Conservation (phyloP, 2,888 invertebrate species). For the Bruchidius siliquastri region DNA sequence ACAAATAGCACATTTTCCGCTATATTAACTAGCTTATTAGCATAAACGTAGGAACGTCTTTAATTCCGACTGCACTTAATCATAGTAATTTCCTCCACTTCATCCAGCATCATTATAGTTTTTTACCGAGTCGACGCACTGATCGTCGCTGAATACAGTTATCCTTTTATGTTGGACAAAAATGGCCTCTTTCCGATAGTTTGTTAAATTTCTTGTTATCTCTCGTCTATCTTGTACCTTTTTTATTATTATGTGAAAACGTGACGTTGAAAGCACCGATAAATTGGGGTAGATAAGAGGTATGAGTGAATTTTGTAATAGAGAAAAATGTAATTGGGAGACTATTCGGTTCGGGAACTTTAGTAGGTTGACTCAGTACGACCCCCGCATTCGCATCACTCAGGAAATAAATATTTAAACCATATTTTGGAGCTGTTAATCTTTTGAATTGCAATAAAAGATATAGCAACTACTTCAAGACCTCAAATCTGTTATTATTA, state of each 20-base stretch:
- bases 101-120: not conserved
- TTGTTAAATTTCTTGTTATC: not conserved
- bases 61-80: not conserved
- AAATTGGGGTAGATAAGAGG: not conserved
- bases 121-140: constrained; percentile 48
- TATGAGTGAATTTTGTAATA: not conserved
- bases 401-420: too few species aligned
- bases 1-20: not conserved
- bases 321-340: not conserved
- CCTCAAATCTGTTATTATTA: too few species aligned
- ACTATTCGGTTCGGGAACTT: not conserved
- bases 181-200: not conserved
- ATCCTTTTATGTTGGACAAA: constrained; percentile 49
- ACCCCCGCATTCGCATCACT: too few species aligned
- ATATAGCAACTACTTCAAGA: too few species aligned
- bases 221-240: not conserved
- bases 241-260: not conserved
- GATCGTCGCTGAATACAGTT: constrained; percentile 58
- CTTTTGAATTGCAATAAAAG: too few species aligned
- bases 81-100: not conserved
- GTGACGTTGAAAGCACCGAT: not conserved
- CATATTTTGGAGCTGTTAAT: too few species aligned
- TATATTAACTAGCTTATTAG: not conserved
- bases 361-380: not conserved
- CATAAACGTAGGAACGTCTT: not conserved